Conservation (phyloP, 1,140 invertebrate species). For the Heliconius himera region DNA sequence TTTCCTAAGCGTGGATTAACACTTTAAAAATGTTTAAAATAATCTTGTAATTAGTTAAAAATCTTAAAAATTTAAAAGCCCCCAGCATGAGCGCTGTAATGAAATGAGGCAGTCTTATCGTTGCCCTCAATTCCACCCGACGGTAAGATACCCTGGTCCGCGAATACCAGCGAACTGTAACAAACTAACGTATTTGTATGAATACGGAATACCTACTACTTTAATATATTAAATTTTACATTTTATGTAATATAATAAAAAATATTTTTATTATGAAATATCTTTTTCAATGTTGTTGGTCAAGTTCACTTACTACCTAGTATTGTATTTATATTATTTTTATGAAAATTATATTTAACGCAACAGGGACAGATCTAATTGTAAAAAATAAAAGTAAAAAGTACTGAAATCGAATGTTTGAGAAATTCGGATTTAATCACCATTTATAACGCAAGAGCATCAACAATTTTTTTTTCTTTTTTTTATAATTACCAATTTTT, state of each 20-base stretch:
- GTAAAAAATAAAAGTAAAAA: neutral
- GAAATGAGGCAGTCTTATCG: slow-evolving; percentile 32
- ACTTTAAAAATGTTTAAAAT: too few species aligned
- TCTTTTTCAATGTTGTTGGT: neutral
- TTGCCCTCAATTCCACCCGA: slow-evolving; percentile 30
- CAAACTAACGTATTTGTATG: slow-evolving; percentile 13
- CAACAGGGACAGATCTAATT: neutral
- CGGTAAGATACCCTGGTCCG: slow-evolving; percentile 23
- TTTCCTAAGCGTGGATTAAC: too few species aligned
- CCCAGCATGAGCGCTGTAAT: slow-evolving; percentile 11
- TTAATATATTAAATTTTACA: neutral
- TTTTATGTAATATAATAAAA: neutral
- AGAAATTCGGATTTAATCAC: too few species aligned
- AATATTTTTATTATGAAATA: slow-evolving; percentile 1
- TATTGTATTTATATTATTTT: neutral
- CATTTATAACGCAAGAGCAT: too few species aligned
- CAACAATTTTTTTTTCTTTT: too few species aligned
- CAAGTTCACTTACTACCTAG: neutral
- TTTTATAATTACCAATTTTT: too few species aligned
- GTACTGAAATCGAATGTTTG: too few species aligned
- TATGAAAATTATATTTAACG: neutral
- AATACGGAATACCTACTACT: neutral
- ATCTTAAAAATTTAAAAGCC: slow-evolving; percentile 18
- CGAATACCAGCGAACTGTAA: slow-evolving; percentile 15
- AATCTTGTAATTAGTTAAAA: neutral